Percentiles rank a stretch among this genome's conserved stretches.
Evolutionary conservation across 2,888 invertebrate genomes (phyloP).

Genomic region (Drosophila borealis): DNA sequence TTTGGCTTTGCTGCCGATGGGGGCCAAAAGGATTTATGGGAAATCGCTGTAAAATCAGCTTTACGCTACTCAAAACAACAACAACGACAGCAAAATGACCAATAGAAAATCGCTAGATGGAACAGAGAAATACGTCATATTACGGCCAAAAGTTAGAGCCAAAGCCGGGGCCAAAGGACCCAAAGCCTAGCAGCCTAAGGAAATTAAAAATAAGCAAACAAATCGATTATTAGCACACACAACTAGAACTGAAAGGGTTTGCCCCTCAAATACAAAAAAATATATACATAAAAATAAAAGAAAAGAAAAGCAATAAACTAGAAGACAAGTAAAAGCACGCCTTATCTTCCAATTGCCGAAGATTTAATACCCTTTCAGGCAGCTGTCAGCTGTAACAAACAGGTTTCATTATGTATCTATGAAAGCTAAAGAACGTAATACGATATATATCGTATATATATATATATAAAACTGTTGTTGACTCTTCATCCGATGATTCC

Average conservation of each 20-base stretch:
- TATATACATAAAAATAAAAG: not conserved
- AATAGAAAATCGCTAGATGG: conserved; percentile 38
- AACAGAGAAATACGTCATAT: conserved; percentile 34
- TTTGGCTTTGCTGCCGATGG: conserved; percentile 1
- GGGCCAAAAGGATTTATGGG: conserved; percentile 39
- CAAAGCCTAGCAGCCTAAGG: conserved; percentile 48
- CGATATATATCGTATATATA: no score
- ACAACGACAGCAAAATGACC: conserved; percentile 31
- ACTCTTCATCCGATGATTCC: no score
- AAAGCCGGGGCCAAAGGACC: conserved; percentile 3
- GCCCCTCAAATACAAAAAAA: conserved; percentile 4
- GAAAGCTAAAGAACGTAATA: no score
- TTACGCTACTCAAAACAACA: conserved; percentile 38
- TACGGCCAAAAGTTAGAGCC: conserved; percentile 9
- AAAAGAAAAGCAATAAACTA: conserved; percentile 8
- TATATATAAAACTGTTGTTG: no score
- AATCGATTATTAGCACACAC: conserved; percentile 75
- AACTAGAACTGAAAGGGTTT: conserved; percentile 33
- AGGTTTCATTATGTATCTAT: no score
- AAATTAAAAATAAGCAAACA: conserved; percentile 75
- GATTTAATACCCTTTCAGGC: not conserved
- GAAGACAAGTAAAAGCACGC: not conserved
- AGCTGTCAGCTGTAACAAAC: no score
- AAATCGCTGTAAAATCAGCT: conserved; percentile 71
- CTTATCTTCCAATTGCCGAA: not conserved